Evolutionary conservation across 92 coral and sea anemone species (phyloP).

Genomic region (Nematostella vectensis): DNA sequence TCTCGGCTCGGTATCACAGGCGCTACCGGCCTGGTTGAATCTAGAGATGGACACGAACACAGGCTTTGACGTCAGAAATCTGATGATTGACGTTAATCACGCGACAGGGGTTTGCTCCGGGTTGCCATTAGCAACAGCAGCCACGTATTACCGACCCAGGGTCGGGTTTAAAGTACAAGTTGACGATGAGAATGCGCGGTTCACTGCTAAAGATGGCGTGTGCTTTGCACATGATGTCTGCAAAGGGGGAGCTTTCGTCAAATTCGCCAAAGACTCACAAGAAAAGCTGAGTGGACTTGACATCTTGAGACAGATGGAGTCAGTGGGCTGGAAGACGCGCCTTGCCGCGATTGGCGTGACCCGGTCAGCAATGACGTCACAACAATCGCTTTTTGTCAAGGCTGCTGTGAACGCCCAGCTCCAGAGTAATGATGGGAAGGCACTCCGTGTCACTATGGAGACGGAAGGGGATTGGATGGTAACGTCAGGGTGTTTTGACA

Average conservation of each 20-base stretch:
- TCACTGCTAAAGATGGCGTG: constrained; percentile 6
- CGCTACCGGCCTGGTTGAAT: constrained; percentile 28
- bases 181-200: constrained; percentile 1
- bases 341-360: constrained; percentile 17
- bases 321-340: constrained; percentile 13
- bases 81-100: constrained; percentile 6
- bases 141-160: constrained; percentile 6
- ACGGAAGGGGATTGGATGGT: not conserved
- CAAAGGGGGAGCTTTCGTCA: constrained; percentile 6
- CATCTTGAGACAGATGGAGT: constrained; percentile 7
- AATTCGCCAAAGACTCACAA: constrained; percentile 11
- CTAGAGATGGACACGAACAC: constrained; percentile 10
- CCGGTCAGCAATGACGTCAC: no score
- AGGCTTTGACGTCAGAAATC: constrained; percentile 23
- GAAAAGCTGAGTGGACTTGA: constrained; percentile 5
- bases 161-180: not conserved
- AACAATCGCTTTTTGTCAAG: no score
- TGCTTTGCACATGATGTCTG: constrained; percentile 24
- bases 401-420: no score
- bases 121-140: constrained; percentile 9
- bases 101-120: constrained; percentile 3
- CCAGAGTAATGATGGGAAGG: no score
- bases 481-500: not conserved
- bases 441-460: not conserved
- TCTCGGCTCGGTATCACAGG: constrained; percentile 9